Evolutionary conservation across 1,140 invertebrate species (phyloP).

Genomic region (Subanguina moxae): DNA sequence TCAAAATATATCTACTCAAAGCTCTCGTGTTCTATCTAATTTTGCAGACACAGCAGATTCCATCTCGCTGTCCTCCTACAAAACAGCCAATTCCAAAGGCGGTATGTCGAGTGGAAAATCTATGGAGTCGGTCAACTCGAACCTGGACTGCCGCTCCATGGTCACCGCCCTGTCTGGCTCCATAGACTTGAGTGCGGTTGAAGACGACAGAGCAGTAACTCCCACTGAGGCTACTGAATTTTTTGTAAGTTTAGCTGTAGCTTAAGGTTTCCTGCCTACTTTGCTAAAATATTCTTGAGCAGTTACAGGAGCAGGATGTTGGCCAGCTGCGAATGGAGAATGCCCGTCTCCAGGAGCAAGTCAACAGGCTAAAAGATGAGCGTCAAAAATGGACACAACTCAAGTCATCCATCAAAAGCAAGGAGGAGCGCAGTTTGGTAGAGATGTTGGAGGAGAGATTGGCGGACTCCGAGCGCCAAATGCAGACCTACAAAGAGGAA

Average conservation of each 20-base stretch:
- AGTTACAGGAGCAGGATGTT: constrained; percentile 66
- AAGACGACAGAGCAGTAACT: constrained; percentile 50
- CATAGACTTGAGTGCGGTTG: constrained; percentile 20
- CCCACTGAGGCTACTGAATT: constrained; percentile 47
- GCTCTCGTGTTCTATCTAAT: neutral
- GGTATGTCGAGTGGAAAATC: constrained; percentile 42
- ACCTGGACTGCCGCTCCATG: constrained; percentile 48
- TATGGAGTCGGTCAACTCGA: constrained; percentile 43
- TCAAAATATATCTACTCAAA: no score
- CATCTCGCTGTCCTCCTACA: constrained; percentile 47
- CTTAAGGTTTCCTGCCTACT: no score
- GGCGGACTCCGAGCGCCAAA: constrained; percentile 47
- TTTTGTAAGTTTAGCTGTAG: neutral
- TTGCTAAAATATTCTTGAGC: no score
- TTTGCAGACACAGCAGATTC: constrained; percentile 31
- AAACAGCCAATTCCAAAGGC: constrained; percentile 45
- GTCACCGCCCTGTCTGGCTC: constrained; percentile 50
- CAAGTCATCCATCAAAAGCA: constrained; percentile 9
- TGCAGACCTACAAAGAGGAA: constrained; percentile 57
- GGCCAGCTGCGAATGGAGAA: constrained; percentile 33
- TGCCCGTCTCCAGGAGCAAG: constrained; percentile 39
- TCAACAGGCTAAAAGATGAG: constrained; percentile 36
- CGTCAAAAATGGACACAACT: constrained; percentile 41
- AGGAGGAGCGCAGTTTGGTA: constrained; percentile 32
- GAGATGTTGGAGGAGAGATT: constrained; percentile 54